Conservation (phyloP, 2,888 invertebrate species). For the Lithophane socia region DNA sequence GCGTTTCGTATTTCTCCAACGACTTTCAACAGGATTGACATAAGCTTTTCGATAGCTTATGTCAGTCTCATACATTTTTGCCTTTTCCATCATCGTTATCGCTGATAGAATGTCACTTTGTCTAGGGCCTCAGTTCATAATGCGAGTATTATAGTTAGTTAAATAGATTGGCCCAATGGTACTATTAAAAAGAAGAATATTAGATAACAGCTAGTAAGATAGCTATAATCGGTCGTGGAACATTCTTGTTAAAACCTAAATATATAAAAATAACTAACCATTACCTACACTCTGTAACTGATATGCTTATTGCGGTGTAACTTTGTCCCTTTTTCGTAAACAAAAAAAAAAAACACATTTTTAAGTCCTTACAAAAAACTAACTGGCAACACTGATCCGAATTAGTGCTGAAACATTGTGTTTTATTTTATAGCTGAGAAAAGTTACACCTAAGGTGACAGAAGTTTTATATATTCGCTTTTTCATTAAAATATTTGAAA, state of each 20-base stretch:
- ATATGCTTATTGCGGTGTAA: slow-evolving; percentile 83
- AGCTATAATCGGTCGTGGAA: slow-evolving; percentile 47
- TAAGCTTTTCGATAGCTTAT: no score
- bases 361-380: slow-evolving; percentile 15
- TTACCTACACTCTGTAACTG: slow-evolving; percentile 80
- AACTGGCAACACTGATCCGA: slow-evolving; percentile 64
- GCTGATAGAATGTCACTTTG: no score
- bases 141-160: background rate
- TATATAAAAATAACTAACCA: slow-evolving; percentile 77
- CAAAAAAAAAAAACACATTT: slow-evolving; percentile 17
- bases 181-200: background rate
- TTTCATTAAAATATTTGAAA: slow-evolving; percentile 19
- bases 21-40: no score
- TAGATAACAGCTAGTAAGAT: background rate
- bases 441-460: slow-evolving; percentile 58
- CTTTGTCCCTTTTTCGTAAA: slow-evolving; percentile 53
- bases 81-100: no score
- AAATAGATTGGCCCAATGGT: background rate
- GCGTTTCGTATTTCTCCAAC: no score
- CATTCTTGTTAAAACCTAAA: slow-evolving; percentile 57
- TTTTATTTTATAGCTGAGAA: slow-evolving; percentile 29
- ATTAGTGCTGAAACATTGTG: slow-evolving; percentile 70
- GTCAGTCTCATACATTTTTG: no score
- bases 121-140: no score
- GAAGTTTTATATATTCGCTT: slow-evolving; percentile 3